Evolutionary conservation across 2,888 invertebrate genomes (phyloP), one percentile per base, ranked within the genome.

Genomic region (Troides oblongomaculatus): DNA sequence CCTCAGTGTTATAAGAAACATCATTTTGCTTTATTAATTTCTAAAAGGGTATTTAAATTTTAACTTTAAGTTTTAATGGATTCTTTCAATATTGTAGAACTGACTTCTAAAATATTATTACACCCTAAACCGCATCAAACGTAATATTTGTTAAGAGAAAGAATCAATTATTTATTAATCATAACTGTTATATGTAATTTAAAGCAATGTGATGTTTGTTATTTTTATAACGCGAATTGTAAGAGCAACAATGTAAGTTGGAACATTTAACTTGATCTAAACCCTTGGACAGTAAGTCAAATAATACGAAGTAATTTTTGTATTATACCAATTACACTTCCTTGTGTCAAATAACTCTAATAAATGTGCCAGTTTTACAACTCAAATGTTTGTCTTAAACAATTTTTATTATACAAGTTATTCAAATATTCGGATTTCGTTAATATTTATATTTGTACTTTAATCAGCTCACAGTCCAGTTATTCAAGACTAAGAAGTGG

Each of bases 271-370:
- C 57, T 57, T 18, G 57, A 18, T 36, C n/a, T 59, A 61, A 53
- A 23, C 30, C 36, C 59, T 60, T 36, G n/a, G 30, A n/a, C 60
- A 39, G 21, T 12, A 39, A 39, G 18, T 62, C 30, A 67, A 57
- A 67, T 57, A 43, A 67, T 43, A 39, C 53, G n/a, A 25, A 67
- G 62, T 57, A 67, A 67, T 67, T 67, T 62, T 62, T 62, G 25
- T 57, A 18, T 67, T 46, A 67, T 62, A 39, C 62, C 62, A 67
- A 67, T 67, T 67, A 57, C 57, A 43, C 56, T 17, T 62, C 39
- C 53, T 56, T 66, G 66, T 61, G 56, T 56, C 56, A 62, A 66
- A 36, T 66, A 61, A 66, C 39, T 56, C 50, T 39, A 66, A 66
- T 53, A 36, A 53, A 46, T 50, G n/a, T 25, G 7, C 17, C 66